These are phyloP conservation scores for Psophia crepitans DNA, from an alignment of 2,113 vertebrate genomes.

Conservation along the genomic window DNA sequence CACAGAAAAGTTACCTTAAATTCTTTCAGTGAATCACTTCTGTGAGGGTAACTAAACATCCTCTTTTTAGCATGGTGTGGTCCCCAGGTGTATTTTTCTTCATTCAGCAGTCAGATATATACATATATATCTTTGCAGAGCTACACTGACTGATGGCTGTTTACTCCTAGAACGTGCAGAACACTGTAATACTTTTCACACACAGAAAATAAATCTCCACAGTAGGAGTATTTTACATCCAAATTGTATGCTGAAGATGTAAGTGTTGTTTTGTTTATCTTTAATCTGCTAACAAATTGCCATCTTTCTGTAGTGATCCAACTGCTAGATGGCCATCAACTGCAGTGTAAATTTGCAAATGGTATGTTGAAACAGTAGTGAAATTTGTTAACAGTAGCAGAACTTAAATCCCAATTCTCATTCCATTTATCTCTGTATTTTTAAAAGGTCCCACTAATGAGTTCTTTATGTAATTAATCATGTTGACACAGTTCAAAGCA, in stretches of 20 bases:
- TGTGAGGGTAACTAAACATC: background rate
- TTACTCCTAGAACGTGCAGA: background rate
- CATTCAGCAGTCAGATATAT: background rate
- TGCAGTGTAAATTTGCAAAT: background rate
- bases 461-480: constrained; percentile 29
- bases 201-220: background rate
- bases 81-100: background rate
- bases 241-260: background rate
- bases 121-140: background rate
- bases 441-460: constrained; percentile 4
- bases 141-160: background rate
- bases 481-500: background rate
- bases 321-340: background rate
- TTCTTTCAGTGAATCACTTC: background rate
- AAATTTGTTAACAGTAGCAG: background rate
- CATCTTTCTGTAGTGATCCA: background rate
- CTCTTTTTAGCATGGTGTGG: background rate
- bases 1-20: background rate
- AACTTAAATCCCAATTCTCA: constrained; percentile 1
- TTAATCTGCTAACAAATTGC: background rate
- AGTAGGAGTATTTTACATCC: background rate
- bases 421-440: constrained; percentile 7
- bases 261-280: background rate
- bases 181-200: background rate
- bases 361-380: background rate